These are phyloP conservation scores for Drosophila varians DNA, from an alignment of 1,140 invertebrate genomes.

Conservation along the genomic window DNA sequence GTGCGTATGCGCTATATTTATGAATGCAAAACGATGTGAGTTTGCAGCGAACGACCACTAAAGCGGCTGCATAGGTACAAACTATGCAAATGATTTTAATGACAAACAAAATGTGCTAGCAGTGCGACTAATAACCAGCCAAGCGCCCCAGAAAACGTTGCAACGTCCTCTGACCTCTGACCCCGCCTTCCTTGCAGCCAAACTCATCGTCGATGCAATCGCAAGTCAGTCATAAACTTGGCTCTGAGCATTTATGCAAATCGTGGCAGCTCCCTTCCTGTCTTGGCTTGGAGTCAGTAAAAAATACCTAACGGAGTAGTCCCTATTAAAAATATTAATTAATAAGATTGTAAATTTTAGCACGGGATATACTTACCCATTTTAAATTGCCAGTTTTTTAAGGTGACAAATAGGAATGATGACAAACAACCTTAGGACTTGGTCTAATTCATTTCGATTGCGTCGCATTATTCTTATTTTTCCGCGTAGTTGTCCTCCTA, in stretches of 20 bases:
- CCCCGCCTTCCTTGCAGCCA: neutral
- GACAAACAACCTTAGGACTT: conserved; percentile 10
- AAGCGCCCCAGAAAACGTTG: conserved; percentile 27
- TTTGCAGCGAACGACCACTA: conserved; percentile 7
- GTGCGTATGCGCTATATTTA: conserved; percentile 69
- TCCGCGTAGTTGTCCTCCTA: conserved; percentile 26
- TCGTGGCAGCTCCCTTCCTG: conserved; percentile 17
- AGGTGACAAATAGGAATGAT: neutral
- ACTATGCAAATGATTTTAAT: conserved; percentile 75
- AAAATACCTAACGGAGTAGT: too few relatives aligned
- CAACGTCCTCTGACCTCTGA: conserved; percentile 4
- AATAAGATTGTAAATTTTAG: neutral
- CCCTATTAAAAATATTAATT: neutral
- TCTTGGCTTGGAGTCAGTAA: conserved; percentile 4
- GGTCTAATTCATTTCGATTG: conserved; percentile 63
- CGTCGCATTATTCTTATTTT: conserved; percentile 68
- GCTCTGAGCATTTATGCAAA: conserved; percentile 67
- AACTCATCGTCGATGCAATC: conserved; percentile 47
- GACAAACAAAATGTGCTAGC: conserved; percentile 60
- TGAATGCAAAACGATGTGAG: conserved; percentile 66
- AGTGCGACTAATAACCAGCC: conserved; percentile 59
- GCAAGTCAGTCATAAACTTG: conserved; percentile 70
- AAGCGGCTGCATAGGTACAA: conserved; percentile 59
- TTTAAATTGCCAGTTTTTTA: neutral
- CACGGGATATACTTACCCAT: too few relatives aligned